A percentile compares a stretch with the other conserved stretches of the same genome.
Conservation (phyloP, 2,113 vertebrate genomes). For the Eptatretus burgeri region DNA sequence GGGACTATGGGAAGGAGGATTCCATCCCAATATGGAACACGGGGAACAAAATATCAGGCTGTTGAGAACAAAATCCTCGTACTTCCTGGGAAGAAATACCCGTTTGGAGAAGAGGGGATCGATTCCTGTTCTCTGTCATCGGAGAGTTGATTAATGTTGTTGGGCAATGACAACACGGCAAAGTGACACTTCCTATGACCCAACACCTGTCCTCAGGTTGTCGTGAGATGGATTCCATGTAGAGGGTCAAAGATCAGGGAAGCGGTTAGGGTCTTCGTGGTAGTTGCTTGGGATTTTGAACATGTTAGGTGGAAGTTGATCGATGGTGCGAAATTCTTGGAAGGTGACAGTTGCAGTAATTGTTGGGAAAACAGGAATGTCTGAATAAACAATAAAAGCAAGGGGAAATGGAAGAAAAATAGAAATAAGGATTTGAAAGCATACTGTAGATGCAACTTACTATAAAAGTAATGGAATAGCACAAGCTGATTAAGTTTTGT, state of each 20-base stretch:
- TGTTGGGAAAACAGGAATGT: slow-evolving; percentile 88
- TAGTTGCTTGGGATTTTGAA: slow-evolving; percentile 73
- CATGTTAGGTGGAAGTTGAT: slow-evolving; percentile 49
- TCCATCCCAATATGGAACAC: too few species aligned
- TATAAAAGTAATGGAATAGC: background rate
- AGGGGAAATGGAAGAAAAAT: background rate
- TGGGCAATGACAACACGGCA: too few species aligned
- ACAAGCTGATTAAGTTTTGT: background rate
- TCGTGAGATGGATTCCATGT: too few species aligned
- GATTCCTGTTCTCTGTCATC: too few species aligned
- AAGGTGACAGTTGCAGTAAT: slow-evolving; percentile 98
- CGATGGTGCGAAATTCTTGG: slow-evolving; percentile 70
- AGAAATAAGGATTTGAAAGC: background rate
- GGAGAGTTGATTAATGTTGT: too few species aligned
- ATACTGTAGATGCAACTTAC: background rate
- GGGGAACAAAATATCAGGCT: too few species aligned
- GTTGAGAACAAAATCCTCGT: too few species aligned
- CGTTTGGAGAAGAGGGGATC: too few species aligned
- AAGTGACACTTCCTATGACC: too few species aligned
- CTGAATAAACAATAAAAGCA: slow-evolving; percentile 16
- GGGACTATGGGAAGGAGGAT: too few species aligned
- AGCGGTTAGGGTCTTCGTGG: slow-evolving; percentile 87
- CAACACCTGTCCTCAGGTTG: too few species aligned
- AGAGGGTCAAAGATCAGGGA: slow-evolving; percentile 55
- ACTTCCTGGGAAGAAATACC: too few species aligned